A percentile compares a stretch with the other conserved stretches of the same genome.
Evolutionary conservation across 1,140 invertebrate species (phyloP).

Genomic region (Drosophila carrolli): DNA sequence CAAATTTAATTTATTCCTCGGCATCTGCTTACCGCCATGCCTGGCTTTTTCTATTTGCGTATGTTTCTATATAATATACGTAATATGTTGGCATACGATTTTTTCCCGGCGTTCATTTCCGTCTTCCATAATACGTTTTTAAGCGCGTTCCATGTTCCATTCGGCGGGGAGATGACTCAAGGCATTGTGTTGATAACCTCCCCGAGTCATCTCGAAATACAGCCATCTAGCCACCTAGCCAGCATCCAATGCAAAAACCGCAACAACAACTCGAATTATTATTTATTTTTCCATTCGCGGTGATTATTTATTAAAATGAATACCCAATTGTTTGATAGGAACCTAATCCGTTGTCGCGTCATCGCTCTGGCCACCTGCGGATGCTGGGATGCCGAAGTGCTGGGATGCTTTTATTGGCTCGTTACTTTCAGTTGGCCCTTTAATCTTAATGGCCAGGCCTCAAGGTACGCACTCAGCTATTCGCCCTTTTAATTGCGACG

Average conservation of each 20-base stretch:
- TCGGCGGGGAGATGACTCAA: constrained; percentile 69
- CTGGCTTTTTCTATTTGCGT: constrained; percentile 70
- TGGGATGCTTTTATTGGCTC: constrained; percentile 72
- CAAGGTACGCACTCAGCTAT: constrained; percentile 51
- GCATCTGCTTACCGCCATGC: constrained; percentile 65
- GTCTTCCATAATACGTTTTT: constrained; percentile 82
- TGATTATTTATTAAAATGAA: constrained; percentile 83
- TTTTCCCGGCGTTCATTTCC: constrained; percentile 79
- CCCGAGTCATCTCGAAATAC: constrained; percentile 45
- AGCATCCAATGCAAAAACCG: constrained; percentile 59
- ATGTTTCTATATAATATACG: constrained; percentile 70
- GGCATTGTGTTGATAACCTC: constrained; percentile 72
- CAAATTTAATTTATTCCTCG: constrained; percentile 80
- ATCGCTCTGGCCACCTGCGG: constrained; percentile 53
- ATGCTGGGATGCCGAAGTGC: not conserved
- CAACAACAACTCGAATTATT: constrained; percentile 53
- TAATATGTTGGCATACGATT: constrained; percentile 42
- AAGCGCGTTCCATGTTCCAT: constrained; percentile 68
- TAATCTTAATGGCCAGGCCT: constrained; percentile 50
- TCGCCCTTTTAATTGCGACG: constrained; percentile 75
- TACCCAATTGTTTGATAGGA: constrained; percentile 80
- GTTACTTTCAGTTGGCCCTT: constrained; percentile 65
- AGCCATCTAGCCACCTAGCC: constrained; percentile 25
- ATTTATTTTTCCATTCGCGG: constrained; percentile 68
- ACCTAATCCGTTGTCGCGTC: constrained; percentile 59